phyloP scores from a whole-genome alignment of 2,113 vertebrate genomes.

The Triplophysa dalaica region DNA sequence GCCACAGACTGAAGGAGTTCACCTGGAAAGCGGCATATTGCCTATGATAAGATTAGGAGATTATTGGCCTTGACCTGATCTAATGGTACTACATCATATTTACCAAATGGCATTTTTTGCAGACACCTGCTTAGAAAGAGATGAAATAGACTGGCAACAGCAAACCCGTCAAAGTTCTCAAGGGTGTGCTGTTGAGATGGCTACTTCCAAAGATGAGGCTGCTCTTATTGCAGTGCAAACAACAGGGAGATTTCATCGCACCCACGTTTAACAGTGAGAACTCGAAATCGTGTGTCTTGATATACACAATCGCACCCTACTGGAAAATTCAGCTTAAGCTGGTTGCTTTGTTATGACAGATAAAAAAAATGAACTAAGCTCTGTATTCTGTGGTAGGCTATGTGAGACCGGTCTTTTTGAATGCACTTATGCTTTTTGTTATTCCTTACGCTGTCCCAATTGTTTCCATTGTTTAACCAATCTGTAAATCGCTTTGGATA shows the following conservation, averaged over 20 bases:
- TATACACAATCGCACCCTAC: neutral
- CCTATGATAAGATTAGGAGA: slow-evolving; percentile 64
- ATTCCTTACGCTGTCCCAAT: too few species aligned
- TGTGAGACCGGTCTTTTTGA: too few species aligned
- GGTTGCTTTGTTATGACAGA: too few species aligned
- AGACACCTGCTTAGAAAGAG: slow-evolving; percentile 43
- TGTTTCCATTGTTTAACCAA: too few species aligned
- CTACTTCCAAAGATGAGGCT: slow-evolving; percentile 45
- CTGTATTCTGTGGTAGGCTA: too few species aligned
- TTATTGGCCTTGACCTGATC: slow-evolving; percentile 67
- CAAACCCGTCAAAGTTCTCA: slow-evolving; percentile 60
- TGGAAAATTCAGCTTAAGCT: too few species aligned
- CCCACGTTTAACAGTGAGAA: neutral
- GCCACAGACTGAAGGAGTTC: slow-evolving; percentile 60
- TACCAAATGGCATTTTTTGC: slow-evolving; percentile 67
- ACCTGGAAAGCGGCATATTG: slow-evolving; percentile 56
- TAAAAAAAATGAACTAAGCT: too few species aligned
- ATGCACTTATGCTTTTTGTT: too few species aligned
- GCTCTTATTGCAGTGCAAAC: slow-evolving; percentile 54
- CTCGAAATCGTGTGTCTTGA: slow-evolving; percentile 5
- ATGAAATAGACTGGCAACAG: slow-evolving; percentile 66
- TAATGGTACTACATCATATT: slow-evolving; percentile 71
- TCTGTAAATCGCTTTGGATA: too few species aligned
- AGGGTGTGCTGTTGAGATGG: slow-evolving; percentile 47
- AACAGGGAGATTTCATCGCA: slow-evolving; percentile 58